Evolutionary conservation across 2,113 vertebrate genomes (phyloP), one percentile per base, ranked within the genome.

Genomic region (Caranx ignobilis): DNA sequence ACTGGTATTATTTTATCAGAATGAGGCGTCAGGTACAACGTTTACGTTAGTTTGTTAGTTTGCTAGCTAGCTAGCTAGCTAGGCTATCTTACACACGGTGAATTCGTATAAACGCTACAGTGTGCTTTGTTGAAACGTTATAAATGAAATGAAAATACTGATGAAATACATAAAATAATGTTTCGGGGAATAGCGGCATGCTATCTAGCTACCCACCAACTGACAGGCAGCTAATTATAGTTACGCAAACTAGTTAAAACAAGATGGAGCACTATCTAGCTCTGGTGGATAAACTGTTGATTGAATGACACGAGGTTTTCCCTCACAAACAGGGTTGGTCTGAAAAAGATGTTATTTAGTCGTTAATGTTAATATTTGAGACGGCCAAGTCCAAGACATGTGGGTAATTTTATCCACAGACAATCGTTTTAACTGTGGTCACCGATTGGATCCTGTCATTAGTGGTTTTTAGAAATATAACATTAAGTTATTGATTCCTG

Each of bases 231-330:
- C 19, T 32, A 34, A 3, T 31, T 8, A 56, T 1, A 21, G 18
- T 21, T 55, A 21, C 26, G 45, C 21, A 9, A 54, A 54, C 16
- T 21, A 54, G n/a, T 16, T 18, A 26, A 55, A 55, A 21, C 52
- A 55, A 55, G n/a, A 55, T 55, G n/a, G 52, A 55, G 50, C 15
- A 18, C 2, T 18, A 7, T 18, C 15, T 18, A 48, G 47, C 50
- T 21, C 1, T 9, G 11, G 31, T 12, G 15, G 32, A 5, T 55
- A 19, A 21, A 48, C 3, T 39, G 19, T 15, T 8, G 50, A 12
- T 52, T 2, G 3, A 0, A 1, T n/a, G 12, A 19, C 13, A 6
- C 3, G 1, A 3, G 1, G 0, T 37, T 37, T 37, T 32, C 6
- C 54, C 26, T 63, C 32, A 39, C 0, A 2, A 47, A 26, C 55